Conservation (phyloP, 2,113 vertebrate genomes). For the Spilogale gracilis region DNA sequence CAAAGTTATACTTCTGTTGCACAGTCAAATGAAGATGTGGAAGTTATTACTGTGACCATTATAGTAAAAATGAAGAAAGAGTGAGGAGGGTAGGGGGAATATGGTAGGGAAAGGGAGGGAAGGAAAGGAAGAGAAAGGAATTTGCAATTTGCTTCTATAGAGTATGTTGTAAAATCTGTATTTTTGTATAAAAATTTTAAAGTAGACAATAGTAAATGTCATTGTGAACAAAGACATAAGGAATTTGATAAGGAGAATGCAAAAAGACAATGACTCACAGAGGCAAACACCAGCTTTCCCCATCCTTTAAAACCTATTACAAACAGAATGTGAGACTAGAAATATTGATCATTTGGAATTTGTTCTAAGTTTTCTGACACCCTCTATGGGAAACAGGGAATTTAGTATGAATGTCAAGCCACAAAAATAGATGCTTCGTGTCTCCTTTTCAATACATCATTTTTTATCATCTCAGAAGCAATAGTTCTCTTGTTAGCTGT, state of each 20-base stretch:
- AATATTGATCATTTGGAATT: conserved; percentile 60
- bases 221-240: background rate
- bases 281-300: conserved; percentile 44
- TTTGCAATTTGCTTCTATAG: background rate
- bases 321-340: conserved; percentile 56
- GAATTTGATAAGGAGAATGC: background rate
- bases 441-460: background rate
- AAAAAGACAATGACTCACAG: background rate
- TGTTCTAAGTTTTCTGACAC: conserved; percentile 69
- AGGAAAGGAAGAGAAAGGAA: background rate
- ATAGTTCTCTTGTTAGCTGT: background rate
- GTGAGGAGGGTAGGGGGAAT: too few relatives aligned
- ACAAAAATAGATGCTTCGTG: conserved; percentile 61
- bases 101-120: background rate
- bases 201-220: background rate
- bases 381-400: conserved; percentile 57
- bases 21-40: background rate
- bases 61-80: background rate
- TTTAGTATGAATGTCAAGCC: conserved; percentile 60
- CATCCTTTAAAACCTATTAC: conserved; percentile 67
- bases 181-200: background rate
- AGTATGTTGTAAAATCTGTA: background rate
- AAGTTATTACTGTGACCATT: background rate
- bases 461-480: background rate
- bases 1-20: background rate